Base-by-base conservation (phyloP, 2,113 vertebrate species). In the Aspidoscelis tigris region DNA sequence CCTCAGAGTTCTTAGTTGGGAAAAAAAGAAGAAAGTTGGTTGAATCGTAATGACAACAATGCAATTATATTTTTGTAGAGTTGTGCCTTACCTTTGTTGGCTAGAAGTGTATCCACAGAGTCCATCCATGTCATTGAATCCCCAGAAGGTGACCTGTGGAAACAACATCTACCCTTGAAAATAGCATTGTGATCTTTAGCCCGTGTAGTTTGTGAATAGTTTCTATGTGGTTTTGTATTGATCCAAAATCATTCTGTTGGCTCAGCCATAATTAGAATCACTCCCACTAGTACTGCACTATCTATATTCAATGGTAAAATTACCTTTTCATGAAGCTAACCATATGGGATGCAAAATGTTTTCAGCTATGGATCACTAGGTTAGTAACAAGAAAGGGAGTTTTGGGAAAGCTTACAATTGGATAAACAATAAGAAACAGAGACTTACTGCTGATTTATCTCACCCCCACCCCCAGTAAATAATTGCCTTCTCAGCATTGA, bases 121-220 rank as follows among this genome's bases (percentile, higher is more conserved):
- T 99, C 97, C 21, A 95, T 94, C 97, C 97, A 98, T 33, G 93
- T 92, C 92, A 95, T 92, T 89, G 93, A 87, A 88, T 97, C 97
- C 61, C 90, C 95, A 61, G 95, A 6, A 0, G 96, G 86, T 89
- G 97, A 97, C 95, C 98, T 98, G 95, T 96, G 92, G 94, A 98
- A 97, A 97, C 97, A 99, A 93, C 97, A 98, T 92, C 97, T 98
- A 92, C 93, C 96, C 97, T 97, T 99, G 98, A 98, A 97, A 98
- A 97, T 96, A 97, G 94, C 95, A 97, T 96, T 92, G 90, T 95
- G 95, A 96, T 96, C 95, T 96, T 96, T 97, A 92, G 94, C 95
- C 92, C 88, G 84, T 87, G 76, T 86, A 89, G 84, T 88, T 82
- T 77, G 7, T 74, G 71, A 81, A 41, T 87, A 76, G 78, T 82